A percentile compares a stretch with the other conserved stretches of the same genome.
These are phyloP conservation scores for Eurytoma californica DNA, from an alignment of 2,888 invertebrate species.

Conservation along the genomic window DNA sequence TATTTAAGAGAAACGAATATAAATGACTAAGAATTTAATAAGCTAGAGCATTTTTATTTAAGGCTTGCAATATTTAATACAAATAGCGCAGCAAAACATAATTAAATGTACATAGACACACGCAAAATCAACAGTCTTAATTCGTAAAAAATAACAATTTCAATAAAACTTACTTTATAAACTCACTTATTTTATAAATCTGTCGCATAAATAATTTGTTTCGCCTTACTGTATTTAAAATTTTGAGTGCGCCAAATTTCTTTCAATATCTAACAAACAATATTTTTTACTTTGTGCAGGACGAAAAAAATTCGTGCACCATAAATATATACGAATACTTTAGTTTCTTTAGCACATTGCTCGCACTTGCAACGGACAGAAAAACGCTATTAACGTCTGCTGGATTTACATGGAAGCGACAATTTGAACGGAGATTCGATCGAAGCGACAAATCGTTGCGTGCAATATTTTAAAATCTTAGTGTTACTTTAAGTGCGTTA, in stretches of 20 bases:
- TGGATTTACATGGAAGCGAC: slow-evolving; percentile 27
- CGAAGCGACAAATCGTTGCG: slow-evolving; percentile 14
- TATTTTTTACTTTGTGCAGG: not conserved
- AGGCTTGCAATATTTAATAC: slow-evolving; percentile 48
- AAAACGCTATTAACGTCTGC: slow-evolving; percentile 29
- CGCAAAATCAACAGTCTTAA: slow-evolving; percentile 47
- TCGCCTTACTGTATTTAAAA: slow-evolving; percentile 20
- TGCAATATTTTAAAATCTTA: not conserved
- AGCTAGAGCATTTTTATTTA: slow-evolving; percentile 52
- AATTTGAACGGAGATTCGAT: slow-evolving; percentile 24
- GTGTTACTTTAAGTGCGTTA: not conserved
- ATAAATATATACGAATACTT: not conserved
- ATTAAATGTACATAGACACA: slow-evolving; percentile 34
- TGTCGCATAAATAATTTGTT: slow-evolving; percentile 27
- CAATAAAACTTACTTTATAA: slow-evolving; percentile 20
- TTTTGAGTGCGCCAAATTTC: slow-evolving; percentile 17
- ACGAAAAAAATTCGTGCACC: not conserved
- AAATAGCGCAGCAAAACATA: slow-evolving; percentile 42
- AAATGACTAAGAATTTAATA: slow-evolving; percentile 17
- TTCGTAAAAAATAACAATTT: slow-evolving; percentile 47
- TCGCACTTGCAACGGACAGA: slow-evolving; percentile 21
- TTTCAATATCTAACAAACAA: slow-evolving; percentile 15
- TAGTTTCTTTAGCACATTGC: not conserved
- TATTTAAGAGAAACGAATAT: not conserved
- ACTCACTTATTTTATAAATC: slow-evolving; percentile 1